Base-by-base conservation (phyloP, 2,113 vertebrate genomes). In the Ahaetulla prasina region DNA sequence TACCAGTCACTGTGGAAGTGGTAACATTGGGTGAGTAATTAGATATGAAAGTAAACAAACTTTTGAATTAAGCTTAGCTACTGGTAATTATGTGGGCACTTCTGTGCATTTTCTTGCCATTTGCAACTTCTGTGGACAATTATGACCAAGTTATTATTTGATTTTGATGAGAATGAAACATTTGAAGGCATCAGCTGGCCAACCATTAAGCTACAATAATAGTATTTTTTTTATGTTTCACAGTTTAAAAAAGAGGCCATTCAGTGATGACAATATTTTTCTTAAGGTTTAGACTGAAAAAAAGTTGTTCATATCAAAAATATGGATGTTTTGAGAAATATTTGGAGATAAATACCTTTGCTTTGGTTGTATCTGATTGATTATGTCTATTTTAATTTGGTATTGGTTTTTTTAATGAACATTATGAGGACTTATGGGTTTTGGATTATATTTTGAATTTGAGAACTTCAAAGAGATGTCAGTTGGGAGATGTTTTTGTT, bases 21-120 rank as follows among this genome's bases (percentile, higher is more conserved):
- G 94, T 93, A 85, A 94, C 96, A 54, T 88, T 96, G 57, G 98
- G 98, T 98, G 91, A 97, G 97, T 94, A 91, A 16, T 45, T 92
- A 54, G 94, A 18, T 80, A 93, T 3, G 1, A 30, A 47, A 27
- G 6, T 9, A 80, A 80, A 80, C 74, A 43, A 39, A 35, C 35
- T 22, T 43, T 80, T 43, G 18, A 80, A 22, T 80, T 80, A 80
- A 80, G 74, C 18, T 43, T 8, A 80, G 35, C 18, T 80, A 39
- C 18, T 80, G 35, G 35, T 80, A 8, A 9, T 39, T 39, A 43
- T 43, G 8, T 43, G 35, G n/a, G 18, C 35, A 43, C 18, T 80
- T 39, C 18, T 39, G 8, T 22, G 35, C 7, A 80, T 80, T 35
- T 68, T 35, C 12, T 68, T 68, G 63, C 30, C 63, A 68, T n/a